Evolutionary conservation across 2,113 vertebrate genomes (phyloP).

Genomic region (Neolamprologus ventralis): DNA sequence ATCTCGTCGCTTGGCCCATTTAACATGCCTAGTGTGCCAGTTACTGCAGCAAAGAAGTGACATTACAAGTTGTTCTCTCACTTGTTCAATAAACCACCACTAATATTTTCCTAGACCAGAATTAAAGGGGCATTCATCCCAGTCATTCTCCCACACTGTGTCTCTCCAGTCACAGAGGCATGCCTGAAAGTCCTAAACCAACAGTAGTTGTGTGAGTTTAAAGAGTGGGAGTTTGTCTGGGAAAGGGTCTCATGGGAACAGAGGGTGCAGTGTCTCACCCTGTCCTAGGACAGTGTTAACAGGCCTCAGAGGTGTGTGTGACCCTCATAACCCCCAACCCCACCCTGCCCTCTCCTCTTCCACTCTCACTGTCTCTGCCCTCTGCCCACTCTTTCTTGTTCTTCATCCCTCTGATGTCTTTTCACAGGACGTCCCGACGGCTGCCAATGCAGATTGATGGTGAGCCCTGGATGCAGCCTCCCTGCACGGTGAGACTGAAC

Average conservation of each 20-base stretch:
- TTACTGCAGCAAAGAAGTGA: not conserved
- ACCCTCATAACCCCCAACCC: constrained; percentile 18
- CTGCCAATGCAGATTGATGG: constrained; percentile 97
- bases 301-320: constrained; percentile 49
- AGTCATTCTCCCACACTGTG: constrained; percentile 36
- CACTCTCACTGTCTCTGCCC: not conserved
- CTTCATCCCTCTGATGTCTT: not conserved
- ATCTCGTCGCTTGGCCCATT: not conserved
- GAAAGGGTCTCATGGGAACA: constrained; percentile 66
- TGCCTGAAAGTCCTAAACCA: constrained; percentile 55
- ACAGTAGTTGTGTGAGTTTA: not conserved
- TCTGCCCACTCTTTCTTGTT: not conserved
- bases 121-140: constrained; percentile 46
- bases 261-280: constrained; percentile 64
- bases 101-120: constrained; percentile 34
- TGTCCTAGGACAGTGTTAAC: constrained; percentile 47
- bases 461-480: constrained; percentile 95
- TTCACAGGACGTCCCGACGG: constrained; percentile 81
- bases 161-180: constrained; percentile 30
- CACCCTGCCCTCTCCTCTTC: not conserved
- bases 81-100: not conserved
- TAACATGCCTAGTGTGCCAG: not conserved
- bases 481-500: constrained; percentile 79
- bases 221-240: constrained; percentile 61
- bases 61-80: not conserved